Evolutionary conservation across 2,888 invertebrate species (phyloP).

Genomic region (Leucophenga maculata): DNA sequence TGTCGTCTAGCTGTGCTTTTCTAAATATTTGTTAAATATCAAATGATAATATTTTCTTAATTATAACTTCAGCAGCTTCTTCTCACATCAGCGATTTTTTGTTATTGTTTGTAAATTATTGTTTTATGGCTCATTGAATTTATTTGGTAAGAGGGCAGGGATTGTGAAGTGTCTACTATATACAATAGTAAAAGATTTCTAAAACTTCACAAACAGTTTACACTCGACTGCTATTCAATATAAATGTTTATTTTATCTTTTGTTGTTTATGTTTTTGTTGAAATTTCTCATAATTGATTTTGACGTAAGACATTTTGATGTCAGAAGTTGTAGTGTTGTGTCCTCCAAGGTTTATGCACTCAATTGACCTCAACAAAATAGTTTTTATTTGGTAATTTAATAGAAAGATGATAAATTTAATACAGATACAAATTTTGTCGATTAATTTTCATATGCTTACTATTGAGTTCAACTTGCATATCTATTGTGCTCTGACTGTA

Average conservation of each 20-base stretch:
- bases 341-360: no score
- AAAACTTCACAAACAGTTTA: constrained; percentile 46
- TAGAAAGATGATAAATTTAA: no score
- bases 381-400: no score
- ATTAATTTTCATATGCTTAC: no score
- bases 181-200: no score
- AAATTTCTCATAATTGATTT: neutral
- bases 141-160: no score
- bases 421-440: no score
- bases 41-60: constrained; percentile 57
- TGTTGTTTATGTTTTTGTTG: constrained; percentile 7
- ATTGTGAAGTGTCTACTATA: no score
- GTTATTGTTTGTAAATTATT: neutral
- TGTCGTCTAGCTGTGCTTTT: neutral
- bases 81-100: neutral
- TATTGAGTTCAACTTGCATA: no score
- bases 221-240: constrained; percentile 55
- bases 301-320: neutral
- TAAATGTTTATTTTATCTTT: constrained; percentile 26
- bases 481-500: no score
- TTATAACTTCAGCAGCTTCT: constrained; percentile 34
- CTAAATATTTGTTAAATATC: constrained; percentile 2
- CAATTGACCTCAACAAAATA: no score
- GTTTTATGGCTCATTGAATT: neutral
- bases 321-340: neutral